Percentiles rank a stretch among this genome's conserved stretches.
Evolutionary conservation across 2,888 invertebrate species (phyloP).

Genomic region (Drosophila mimica): DNA sequence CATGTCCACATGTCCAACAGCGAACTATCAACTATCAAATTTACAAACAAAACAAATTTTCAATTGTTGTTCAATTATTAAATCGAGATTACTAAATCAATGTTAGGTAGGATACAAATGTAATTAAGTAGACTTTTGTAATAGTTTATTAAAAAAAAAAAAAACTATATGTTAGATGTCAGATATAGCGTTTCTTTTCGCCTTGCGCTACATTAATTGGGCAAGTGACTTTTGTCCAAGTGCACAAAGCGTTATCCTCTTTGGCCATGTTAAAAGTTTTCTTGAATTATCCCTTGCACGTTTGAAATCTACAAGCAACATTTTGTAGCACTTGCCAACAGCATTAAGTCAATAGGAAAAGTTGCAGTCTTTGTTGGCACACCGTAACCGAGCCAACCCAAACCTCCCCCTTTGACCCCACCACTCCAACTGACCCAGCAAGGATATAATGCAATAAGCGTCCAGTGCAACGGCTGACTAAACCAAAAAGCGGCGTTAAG

Average conservation of each 20-base stretch:
- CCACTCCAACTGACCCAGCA: slow-evolving; percentile 3
- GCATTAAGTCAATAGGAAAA: slow-evolving; percentile 80
- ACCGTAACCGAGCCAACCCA: slow-evolving; percentile 27
- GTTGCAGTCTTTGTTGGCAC: slow-evolving; percentile 63
- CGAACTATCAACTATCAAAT: slow-evolving; percentile 2
- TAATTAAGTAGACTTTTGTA: neutral
- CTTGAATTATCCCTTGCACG: slow-evolving; percentile 28
- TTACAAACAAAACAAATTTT: slow-evolving; percentile 31
- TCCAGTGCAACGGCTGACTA: slow-evolving; percentile 60
- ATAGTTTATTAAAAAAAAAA: neutral
- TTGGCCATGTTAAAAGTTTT: slow-evolving; percentile 57
- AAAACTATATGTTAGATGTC: neutral
- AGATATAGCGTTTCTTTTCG: neutral
- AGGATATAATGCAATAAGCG: slow-evolving; percentile 73
- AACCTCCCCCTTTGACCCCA: neutral
- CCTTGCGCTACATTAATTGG: slow-evolving; percentile 19
- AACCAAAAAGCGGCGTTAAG: slow-evolving; percentile 67
- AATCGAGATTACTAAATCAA: slow-evolving; percentile 19
- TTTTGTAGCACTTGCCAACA: slow-evolving; percentile 71
- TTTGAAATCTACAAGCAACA: slow-evolving; percentile 53
- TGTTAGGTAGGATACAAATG: slow-evolving; percentile 12
- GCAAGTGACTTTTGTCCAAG: slow-evolving; percentile 14
- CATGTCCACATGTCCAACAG: slow-evolving; percentile 31
- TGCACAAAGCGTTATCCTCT: slow-evolving; percentile 14
- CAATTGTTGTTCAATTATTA: neutral